Base-by-base conservation (phyloP, 2,888 invertebrate species). In the Dynastes hyllus region DNA sequence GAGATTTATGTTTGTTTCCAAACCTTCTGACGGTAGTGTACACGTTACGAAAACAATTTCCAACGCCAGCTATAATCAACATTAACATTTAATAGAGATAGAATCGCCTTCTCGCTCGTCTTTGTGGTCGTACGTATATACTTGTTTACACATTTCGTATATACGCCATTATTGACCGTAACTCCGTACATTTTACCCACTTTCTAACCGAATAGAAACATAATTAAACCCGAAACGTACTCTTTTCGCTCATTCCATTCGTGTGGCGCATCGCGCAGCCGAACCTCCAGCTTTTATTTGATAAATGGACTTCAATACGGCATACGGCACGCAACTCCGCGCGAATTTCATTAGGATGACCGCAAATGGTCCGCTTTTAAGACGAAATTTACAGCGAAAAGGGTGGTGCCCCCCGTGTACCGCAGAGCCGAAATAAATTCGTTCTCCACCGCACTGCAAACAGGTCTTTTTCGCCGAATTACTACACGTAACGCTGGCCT, bases 341-440 rank as follows among this genome's bases (percentile, higher is more conserved):
- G 55, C 69, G 69, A 69, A 69, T 69, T 69, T 69, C 69, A 69
- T 69, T 69, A 69, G 50, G 29, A 51, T 69, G 69, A 69, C 69
- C 69, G 69, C 69, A 69, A 69, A 69, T 27, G 66, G n/a, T 22
- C 22, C 66, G 69, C 51, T 69, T 69, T 69, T 29, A 69, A 51
- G 69, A 51, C 69, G 51, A 51, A 69, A 69, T 51, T 69, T 69
- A 69, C 69, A 51, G 50, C 69, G 50, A 69, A 69, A 69, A 29
- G 51, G 69, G 27, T 3, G 66, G n/a, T 16, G 66, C 55, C 55
- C n/a, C 63, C 8, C 29, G 1, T n/a, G 29, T 32, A 63, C 63
- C 63, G 13, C 40, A 51, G 29, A 69, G 51, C 69, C 29, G 69
- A 69, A 69, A 69, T 69, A 69, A 69, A 69, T 69, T 69, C 51